Evolutionary conservation across 2,888 invertebrate species (phyloP).

Genomic region (Agrotis puta): DNA sequence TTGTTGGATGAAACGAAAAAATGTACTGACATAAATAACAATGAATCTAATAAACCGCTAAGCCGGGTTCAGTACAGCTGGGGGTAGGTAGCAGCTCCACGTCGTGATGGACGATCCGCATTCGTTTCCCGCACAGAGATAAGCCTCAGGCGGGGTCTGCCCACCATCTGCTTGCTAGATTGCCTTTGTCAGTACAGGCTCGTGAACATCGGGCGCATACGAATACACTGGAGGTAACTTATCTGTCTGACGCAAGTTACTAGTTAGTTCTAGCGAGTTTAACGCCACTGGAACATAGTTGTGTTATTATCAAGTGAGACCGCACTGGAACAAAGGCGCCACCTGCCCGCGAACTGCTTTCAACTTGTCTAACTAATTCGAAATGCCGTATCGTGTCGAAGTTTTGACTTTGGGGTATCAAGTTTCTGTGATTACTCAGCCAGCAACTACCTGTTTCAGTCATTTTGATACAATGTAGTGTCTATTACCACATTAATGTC

Average conservation of each 20-base stretch:
- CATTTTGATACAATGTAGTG: conserved; percentile 54
- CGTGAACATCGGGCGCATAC: conserved; percentile 66
- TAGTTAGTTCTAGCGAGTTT: conserved; percentile 73
- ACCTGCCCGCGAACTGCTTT: conserved; percentile 77
- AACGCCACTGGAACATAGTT: conserved; percentile 73
- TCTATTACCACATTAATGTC: conserved; percentile 18
- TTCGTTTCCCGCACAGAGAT: conserved; percentile 71
- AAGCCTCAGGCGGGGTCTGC: conserved; percentile 68
- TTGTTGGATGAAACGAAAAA: conserved; percentile 48
- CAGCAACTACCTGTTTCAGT: conserved; percentile 64
- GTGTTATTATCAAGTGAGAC: conserved; percentile 79
- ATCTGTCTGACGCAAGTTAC: conserved; percentile 71
- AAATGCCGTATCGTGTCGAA: conserved; percentile 76
- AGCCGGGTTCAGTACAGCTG: conserved; percentile 55
- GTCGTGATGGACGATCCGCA: conserved; percentile 70
- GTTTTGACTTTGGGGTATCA: conserved; percentile 75
- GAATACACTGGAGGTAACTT: conserved; percentile 67
- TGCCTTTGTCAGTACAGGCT: conserved; percentile 70
- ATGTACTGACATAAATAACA: conserved; percentile 60
- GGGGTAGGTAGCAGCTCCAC: conserved; percentile 56
- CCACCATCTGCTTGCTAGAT: conserved; percentile 70
- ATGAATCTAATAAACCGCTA: conserved; percentile 63
- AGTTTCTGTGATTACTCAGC: conserved; percentile 73
- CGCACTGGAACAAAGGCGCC: conserved; percentile 77
- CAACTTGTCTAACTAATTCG: conserved; percentile 79